Evolutionary conservation across 2,888 invertebrate species (phyloP), one percentile per base, ranked within the genome.

Genomic region (Eupithecia vulgata): DNA sequence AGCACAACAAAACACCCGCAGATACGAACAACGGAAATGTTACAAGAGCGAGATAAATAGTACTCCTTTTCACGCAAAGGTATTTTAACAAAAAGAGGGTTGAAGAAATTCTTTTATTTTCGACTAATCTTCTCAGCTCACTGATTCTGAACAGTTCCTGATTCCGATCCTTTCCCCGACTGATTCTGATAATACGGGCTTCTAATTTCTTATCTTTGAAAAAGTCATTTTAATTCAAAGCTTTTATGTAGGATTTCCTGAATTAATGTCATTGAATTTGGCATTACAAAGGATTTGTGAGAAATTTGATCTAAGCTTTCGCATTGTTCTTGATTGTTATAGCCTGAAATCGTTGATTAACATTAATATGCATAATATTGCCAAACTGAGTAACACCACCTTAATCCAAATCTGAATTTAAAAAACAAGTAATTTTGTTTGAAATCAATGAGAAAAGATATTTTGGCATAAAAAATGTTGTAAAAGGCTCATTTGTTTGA

Each of bases 81-180:
- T 76, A 68, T 61, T 75, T 75, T 35, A 70, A 37, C 35, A 76
- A 75, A 76, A 78, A 74, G 74, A 72, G 67, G 65, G 40, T 71
- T 68, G 73, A 73, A 75, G 21, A 70, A 75, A 68, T 74, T 73
- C 82, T 73, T 81, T 82, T 80, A 81, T 82, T 80, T 79, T 78
- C 76, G 68, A 76, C 74, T 80, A 80, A 82, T 82, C 82, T 80
- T 77, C 68, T 71, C 73, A 78, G 76, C 61, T 76, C 76, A 71
- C 73, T 75, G 74, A 57, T 21, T 73, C 57, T 70, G 45, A 75
- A 76, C 76, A 76, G 62, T 76, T 79, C 78, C 76, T 78, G 76
- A 76, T 80, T 78, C 64, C 65, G 74, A 75, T 74, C 78, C 77
- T 69, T 74, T 74, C 75, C 75, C 74, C 75, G 70, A 68, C 12